Base-by-base conservation (phyloP, 2,113 vertebrate genomes). In the Ciconia stormi region DNA sequence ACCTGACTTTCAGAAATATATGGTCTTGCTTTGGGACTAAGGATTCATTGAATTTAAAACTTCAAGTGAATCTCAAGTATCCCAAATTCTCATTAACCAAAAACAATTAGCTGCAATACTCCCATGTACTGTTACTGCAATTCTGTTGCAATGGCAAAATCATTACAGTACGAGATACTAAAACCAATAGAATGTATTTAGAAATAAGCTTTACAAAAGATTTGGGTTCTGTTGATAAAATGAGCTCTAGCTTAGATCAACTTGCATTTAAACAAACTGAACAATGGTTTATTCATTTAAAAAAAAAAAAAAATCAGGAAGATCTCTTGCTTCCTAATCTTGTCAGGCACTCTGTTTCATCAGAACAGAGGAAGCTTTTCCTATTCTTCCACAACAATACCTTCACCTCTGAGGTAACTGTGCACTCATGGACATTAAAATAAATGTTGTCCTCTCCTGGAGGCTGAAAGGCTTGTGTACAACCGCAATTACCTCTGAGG, bases 401-500 rank as follows among this genome's bases (percentile, higher is more conserved):
- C 38, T 76, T 89, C 66, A 93, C 76, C 73, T 95, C 62, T 71
- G 69, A 96, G 77, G 78, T 70, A 97, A 89, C 94, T 69, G 72
- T 89, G 76, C 69, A 67, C 70, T 95, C 91, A 72, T 4, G 22
- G 83, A 95, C 91, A 95, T 93, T 95, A 95, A 95, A 95, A 95
- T 95, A 95, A 95, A 95, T 89, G 80, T 97, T 89, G 49, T 87
- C 91, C 7, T 87, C 70, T 95, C 86, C 83, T 87, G 78, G 73
- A 85, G 87, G 38, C 81, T 91, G 89, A 97, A 96, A 89, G 62
- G 62, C 27, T 82, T 94, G 93, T 86, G 29, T 87, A 93, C 83
- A 69, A 83, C 73, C 94, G 77, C 93, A 96, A 95, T 95, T 96
- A 96, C 94, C 70, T 95, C 91, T 85, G 62, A 95, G 74, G 70